Percentiles rank a stretch among this genome's conserved stretches.
phyloP scores from a whole-genome alignment of 2,113 vertebrate species.

The Lampris megalopsis region DNA sequence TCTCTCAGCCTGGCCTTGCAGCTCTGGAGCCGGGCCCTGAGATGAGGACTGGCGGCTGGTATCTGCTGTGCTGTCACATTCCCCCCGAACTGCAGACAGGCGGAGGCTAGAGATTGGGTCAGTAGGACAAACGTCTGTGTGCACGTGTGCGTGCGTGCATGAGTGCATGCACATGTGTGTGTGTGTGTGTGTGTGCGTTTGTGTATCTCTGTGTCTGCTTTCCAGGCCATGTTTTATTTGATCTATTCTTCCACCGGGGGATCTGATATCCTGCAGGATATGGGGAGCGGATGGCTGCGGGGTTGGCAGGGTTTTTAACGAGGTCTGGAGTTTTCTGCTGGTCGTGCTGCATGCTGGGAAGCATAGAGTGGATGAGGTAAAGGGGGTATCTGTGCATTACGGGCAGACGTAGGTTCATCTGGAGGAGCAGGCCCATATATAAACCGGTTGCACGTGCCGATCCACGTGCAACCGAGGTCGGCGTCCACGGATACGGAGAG shows the following conservation, averaged over 20 bases:
- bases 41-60: background rate
- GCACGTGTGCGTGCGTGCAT: background rate
- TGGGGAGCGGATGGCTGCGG: conserved; percentile 41
- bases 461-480: conserved; percentile 11
- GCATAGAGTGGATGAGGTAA: conserved; percentile 1
- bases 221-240: conserved; percentile 46
- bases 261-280: conserved; percentile 52
- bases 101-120: conserved; percentile 63
- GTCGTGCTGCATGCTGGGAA: background rate
- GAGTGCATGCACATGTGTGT: conserved; percentile 20
- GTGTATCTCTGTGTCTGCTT: no score
- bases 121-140: conserved; percentile 61
- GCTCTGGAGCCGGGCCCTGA: conserved; percentile 19
- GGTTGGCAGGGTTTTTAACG: conserved; percentile 52
- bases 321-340: conserved; percentile 17
- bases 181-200: conserved; percentile 49
- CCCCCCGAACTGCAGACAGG: conserved; percentile 34
- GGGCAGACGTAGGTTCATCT: background rate
- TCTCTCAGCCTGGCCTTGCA: conserved; percentile 32
- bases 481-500: no score
- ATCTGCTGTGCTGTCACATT: conserved; percentile 62
- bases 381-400: background rate
- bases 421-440: background rate
- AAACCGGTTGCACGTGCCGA: conserved; percentile 7
- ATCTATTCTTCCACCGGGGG: conserved; percentile 44